Percentiles rank a stretch among this genome's conserved stretches.
Evolutionary conservation across 2,113 vertebrate genomes (phyloP).

Genomic region (Girardinichthys multiradiatus): DNA sequence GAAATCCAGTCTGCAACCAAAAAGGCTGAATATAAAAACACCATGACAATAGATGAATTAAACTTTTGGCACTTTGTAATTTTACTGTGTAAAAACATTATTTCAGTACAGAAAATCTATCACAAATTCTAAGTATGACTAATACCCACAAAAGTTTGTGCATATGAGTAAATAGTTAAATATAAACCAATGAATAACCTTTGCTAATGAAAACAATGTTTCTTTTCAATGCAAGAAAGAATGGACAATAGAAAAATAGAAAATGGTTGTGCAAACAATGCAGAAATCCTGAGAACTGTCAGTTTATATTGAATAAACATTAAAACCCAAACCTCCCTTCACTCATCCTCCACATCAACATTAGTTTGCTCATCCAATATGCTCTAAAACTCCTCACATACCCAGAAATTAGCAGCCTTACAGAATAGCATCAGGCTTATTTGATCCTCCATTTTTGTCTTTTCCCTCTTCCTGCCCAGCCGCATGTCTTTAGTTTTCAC

Average conservation of each 20-base stretch:
- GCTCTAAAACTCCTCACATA: conserved; percentile 35
- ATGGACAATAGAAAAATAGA: too few relatives aligned
- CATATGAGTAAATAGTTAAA: background rate
- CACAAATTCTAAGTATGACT: too few relatives aligned
- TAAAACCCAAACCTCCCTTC: conserved; percentile 7
- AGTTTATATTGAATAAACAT: background rate
- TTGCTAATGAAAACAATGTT: background rate
- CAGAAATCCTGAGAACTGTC: background rate
- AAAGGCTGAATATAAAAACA: background rate
- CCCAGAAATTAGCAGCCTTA: conserved; percentile 64
- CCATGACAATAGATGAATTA: background rate
- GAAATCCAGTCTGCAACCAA: conserved; percentile 14
- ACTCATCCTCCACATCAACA: conserved; percentile 12
- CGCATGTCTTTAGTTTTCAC: conserved; percentile 1
- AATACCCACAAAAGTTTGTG: too few relatives aligned
- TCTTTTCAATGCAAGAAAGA: background rate
- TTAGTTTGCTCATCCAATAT: background rate
- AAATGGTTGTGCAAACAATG: too few relatives aligned
- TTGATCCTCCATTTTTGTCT: conserved; percentile 16
- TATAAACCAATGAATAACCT: background rate
- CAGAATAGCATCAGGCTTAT: conserved; percentile 39
- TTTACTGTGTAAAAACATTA: too few relatives aligned
- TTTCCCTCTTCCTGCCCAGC: background rate
- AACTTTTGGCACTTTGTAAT: too few relatives aligned
- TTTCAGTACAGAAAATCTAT: background rate